phyloP scores from a whole-genome alignment of 2,888 invertebrate genomes.

The Cephus sareptanus region DNA sequence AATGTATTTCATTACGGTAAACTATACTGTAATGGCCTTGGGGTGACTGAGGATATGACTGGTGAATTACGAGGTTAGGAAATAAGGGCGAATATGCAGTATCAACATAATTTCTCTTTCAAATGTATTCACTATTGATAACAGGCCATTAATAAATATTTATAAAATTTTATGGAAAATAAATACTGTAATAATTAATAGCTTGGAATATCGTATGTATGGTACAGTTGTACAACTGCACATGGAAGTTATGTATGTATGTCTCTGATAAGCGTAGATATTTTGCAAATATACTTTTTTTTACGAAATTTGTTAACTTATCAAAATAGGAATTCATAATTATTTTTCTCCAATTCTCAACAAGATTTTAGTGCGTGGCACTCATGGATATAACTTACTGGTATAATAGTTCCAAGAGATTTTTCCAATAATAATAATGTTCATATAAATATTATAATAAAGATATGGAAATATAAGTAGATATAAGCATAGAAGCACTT shows the following conservation, averaged over 20 bases:
- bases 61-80: neutral
- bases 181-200: neutral
- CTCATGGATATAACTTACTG: neutral
- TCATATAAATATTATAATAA: neutral
- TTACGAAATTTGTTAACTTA: neutral
- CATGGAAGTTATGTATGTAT: neutral
- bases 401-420: neutral
- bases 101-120: neutral
- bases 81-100: neutral
- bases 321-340: neutral
- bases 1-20: neutral
- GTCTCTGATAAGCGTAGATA: neutral
- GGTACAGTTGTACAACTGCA: neutral
- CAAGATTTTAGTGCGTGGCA: neutral
- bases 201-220: neutral
- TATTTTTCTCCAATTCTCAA: neutral
- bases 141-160: slow-evolving; percentile 1
- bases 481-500: neutral
- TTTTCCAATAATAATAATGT: neutral
- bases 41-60: neutral
- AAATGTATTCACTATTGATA: neutral
- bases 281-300: neutral
- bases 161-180: neutral
- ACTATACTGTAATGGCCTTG: neutral
- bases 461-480: neutral